Base-by-base conservation (phyloP, 2,888 invertebrate species). In the Epinotia ramella region DNA sequence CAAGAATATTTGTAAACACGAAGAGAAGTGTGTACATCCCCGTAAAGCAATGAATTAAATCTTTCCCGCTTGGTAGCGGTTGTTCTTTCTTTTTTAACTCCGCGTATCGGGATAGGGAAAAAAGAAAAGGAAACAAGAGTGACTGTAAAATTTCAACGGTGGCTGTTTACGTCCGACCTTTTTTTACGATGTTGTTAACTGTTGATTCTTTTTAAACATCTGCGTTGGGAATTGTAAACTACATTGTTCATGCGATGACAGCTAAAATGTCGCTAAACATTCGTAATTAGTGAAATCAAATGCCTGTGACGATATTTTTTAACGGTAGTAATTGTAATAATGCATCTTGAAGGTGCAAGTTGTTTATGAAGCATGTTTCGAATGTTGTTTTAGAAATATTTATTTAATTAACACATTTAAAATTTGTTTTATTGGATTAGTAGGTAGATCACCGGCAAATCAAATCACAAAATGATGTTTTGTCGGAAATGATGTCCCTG, bases 141-240 rank as follows among this genome's bases (percentile, higher is more conserved):
- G 90, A 91, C 89, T 92, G 91, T 91, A 88, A 91, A 89, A 88
- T 90, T 91, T 91, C 90, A 91, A 91, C 91, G 89, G 90, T 87
- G 84, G 87, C 89, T 90, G 92, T 92, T 92, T 89, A 92, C 89
- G 87, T 87, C 86, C 84, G 87, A 88, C 89, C 88, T 91, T 91
- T 90, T 40, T 93, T 94, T 93, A 94, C 91, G 93, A 92, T 87
- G 92, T 87, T 88, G 92, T 93, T 92, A 92, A 91, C 92, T 91
- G 93, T 92, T 92, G 92, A 91, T 92, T 93, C 91, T 92, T 93
- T 93, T 90, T 92, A 92, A 93, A 94, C 94, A 93, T 92, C 92
- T 92, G 91, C 87, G 88, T 86, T 85, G 86, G 88, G 86, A 88
- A 90, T 87, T 91, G 91, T 91, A 91, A 91, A 92, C 91, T 91